A percentile compares a stretch with the other conserved stretches of the same genome.
Evolutionary conservation across 1,140 invertebrate genomes (phyloP).

Genomic region (Campoletis sonorensis): DNA sequence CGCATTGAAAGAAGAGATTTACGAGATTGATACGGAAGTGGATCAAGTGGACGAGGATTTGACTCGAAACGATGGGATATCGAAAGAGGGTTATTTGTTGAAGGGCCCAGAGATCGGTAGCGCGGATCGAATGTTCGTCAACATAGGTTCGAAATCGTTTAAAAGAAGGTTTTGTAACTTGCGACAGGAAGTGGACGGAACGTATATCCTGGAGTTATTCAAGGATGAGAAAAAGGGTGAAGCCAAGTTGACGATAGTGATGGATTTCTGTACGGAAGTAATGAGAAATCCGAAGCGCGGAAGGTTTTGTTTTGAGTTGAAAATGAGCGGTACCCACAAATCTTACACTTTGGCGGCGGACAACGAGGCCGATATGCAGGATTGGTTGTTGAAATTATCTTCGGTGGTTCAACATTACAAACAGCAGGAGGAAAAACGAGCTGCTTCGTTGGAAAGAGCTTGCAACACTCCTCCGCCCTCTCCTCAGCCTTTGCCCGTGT

Average conservation of each 20-base stretch:
- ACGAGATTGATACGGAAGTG: slow-evolving; percentile 90
- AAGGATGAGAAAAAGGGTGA: slow-evolving; percentile 95
- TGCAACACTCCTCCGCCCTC: slow-evolving; percentile 78
- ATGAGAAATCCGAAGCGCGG: slow-evolving; percentile 91
- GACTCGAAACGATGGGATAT: slow-evolving; percentile 83
- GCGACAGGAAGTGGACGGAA: slow-evolving; percentile 91
- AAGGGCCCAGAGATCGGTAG: slow-evolving; percentile 91
- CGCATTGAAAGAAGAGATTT: slow-evolving; percentile 88
- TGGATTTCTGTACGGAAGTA: slow-evolving; percentile 94
- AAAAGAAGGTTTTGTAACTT: slow-evolving; percentile 93
- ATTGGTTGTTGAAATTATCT: slow-evolving; percentile 87
- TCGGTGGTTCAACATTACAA: slow-evolving; percentile 87
- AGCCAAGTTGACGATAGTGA: slow-evolving; percentile 92
- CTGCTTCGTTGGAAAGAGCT: slow-evolving; percentile 80
- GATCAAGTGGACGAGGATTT: slow-evolving; percentile 86
- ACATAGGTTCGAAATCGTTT: slow-evolving; percentile 92
- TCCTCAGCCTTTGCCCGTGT: slow-evolving; percentile 74
- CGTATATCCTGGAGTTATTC: slow-evolving; percentile 92
- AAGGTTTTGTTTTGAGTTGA: slow-evolving; percentile 91
- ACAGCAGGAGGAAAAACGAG: slow-evolving; percentile 83
- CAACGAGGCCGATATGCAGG: slow-evolving; percentile 88
- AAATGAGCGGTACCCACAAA: slow-evolving; percentile 89
- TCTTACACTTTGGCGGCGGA: slow-evolving; percentile 92
- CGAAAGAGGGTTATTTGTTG: slow-evolving; percentile 92
- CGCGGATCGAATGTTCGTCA: slow-evolving; percentile 89